Conservation (phyloP, 2,113 vertebrate species). For the Etheostoma cragini region DNA sequence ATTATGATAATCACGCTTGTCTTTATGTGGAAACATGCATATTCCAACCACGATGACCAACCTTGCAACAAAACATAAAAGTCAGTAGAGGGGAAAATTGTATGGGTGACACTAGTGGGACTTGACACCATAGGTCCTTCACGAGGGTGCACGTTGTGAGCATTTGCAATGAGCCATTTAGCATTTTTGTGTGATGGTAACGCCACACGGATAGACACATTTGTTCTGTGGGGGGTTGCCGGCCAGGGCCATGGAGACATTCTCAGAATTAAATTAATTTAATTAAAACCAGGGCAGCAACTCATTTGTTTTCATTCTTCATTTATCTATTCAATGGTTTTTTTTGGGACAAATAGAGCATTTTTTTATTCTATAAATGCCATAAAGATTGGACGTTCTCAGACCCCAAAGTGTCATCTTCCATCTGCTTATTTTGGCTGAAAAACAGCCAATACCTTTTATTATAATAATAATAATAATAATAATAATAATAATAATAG, state of each 20-base stretch:
- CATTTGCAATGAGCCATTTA: conserved; percentile 70
- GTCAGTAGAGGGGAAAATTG: conserved; percentile 81
- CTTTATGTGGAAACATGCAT: conserved; percentile 70
- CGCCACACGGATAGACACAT: conserved; percentile 10
- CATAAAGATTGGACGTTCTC: neutral
- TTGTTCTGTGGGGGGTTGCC: conserved; percentile 49
- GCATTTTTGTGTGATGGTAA: conserved; percentile 61
- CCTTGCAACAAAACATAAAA: conserved; percentile 74
- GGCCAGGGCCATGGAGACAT: conserved; percentile 43
- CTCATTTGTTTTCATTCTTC: conserved; percentile 4
- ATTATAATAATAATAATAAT: neutral
- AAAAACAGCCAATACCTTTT: neutral
- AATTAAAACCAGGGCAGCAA: neutral
- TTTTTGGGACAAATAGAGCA: neutral
- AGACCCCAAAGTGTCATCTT: neutral
- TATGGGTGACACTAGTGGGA: conserved; percentile 65
- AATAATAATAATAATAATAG: neutral
- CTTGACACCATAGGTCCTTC: conserved; percentile 67
- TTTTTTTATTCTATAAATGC: neutral
- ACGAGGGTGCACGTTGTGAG: conserved; percentile 34
- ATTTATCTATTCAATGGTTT: neutral
- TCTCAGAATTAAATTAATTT: conserved; percentile 19
- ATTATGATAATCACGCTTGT: conserved; percentile 74
- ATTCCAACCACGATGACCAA: conserved; percentile 57
- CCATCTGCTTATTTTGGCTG: neutral